Conservation (phyloP, 2,797 vertebrate species). For the Buphagus erythrorhynchus region DNA sequence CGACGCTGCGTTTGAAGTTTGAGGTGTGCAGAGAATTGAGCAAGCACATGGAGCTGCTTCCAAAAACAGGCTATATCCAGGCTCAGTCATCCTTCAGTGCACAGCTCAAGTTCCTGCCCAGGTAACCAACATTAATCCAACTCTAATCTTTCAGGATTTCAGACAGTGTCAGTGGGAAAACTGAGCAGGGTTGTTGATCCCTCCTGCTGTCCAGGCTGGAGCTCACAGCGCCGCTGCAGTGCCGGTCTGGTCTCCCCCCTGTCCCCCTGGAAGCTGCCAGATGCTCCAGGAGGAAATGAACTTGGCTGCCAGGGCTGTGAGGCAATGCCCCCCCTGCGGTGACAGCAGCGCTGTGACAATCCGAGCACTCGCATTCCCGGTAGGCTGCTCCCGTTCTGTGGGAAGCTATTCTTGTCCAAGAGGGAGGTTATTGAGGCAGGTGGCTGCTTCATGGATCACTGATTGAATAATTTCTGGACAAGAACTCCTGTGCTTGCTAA, state of each 20-base stretch:
- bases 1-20: conserved; percentile 83
- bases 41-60: conserved; percentile 89
- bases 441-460: conserved; percentile 60
- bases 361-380: not conserved
- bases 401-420: not conserved
- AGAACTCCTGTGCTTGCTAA: conserved; percentile 20
- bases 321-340: not conserved
- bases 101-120: conserved; percentile 90
- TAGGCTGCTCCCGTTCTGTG: not conserved
- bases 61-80: conserved; percentile 86
- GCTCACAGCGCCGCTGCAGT: not conserved
- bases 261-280: not conserved
- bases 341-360: not conserved
- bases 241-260: not conserved
- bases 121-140: conserved; percentile 67
- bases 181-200: not conserved
- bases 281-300: conserved; percentile 48
- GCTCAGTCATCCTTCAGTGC: conserved; percentile 82
- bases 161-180: not conserved
- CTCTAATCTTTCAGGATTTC: not conserved
- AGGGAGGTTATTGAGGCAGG: not conserved
- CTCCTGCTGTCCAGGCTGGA: not conserved
- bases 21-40: conserved; percentile 86
- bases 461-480: conserved; percentile 31
- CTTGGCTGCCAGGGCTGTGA: conserved; percentile 15